These are phyloP conservation scores for Anisognathus igniventris DNA, from an alignment of 2,797 vertebrate genomes.

Conservation along the genomic window DNA sequence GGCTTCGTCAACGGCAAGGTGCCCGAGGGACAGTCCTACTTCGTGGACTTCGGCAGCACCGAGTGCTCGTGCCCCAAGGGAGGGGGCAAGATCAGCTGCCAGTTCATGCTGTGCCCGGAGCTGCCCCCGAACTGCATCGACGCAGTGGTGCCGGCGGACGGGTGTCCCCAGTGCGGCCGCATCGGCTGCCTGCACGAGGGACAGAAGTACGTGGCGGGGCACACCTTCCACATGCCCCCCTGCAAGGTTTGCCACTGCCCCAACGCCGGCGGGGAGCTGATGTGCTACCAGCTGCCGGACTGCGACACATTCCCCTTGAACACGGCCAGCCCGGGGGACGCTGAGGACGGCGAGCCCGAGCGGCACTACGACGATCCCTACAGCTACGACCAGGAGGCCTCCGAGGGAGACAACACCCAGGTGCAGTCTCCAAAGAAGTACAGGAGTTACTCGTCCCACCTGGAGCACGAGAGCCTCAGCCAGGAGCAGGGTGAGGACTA, in stretches of 20 bases:
- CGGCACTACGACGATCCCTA: slow-evolving; percentile 72
- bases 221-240: slow-evolving; percentile 84
- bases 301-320: slow-evolving; percentile 67
- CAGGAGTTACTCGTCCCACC: slow-evolving; percentile 8
- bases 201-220: slow-evolving; percentile 86
- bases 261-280: slow-evolving; percentile 83
- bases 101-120: slow-evolving; percentile 92
- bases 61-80: slow-evolving; percentile 90
- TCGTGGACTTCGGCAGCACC: slow-evolving; percentile 94
- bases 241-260: slow-evolving; percentile 93
- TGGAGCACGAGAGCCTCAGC: slow-evolving; percentile 56
- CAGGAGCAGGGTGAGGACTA: slow-evolving; percentile 74
- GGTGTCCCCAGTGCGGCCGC: slow-evolving; percentile 86
- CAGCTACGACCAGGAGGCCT: slow-evolving; percentile 79
- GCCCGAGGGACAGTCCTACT: slow-evolving; percentile 90
- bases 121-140: slow-evolving; percentile 90
- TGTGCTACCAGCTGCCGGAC: slow-evolving; percentile 87
- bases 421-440: slow-evolving; percentile 59
- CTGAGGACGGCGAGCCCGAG: slow-evolving; percentile 62
- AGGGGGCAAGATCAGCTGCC: slow-evolving; percentile 90
- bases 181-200: slow-evolving; percentile 82
- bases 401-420: slow-evolving; percentile 51
- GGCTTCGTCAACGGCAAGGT: slow-evolving; percentile 90
- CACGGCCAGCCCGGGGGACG: slow-evolving; percentile 64
- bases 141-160: slow-evolving; percentile 78